A percentile compares a stretch with the other conserved stretches of the same genome.
Conservation (phyloP, 2,797 vertebrate genomes). For the Poeciliopsis presidionis region DNA sequence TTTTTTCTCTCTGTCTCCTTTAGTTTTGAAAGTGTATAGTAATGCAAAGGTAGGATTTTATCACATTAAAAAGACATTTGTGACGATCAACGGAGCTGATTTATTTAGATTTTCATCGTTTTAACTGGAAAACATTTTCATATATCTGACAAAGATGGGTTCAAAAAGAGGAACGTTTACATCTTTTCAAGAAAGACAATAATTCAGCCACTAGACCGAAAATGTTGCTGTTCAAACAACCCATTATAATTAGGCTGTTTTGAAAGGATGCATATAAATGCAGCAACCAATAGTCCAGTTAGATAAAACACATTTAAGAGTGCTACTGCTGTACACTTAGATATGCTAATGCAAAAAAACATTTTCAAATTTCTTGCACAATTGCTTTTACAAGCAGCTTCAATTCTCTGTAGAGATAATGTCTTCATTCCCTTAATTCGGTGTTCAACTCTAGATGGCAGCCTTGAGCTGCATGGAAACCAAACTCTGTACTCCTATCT, state of each 20-base stretch:
- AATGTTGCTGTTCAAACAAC: not conserved
- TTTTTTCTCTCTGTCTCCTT: not conserved
- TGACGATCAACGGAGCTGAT: not conserved
- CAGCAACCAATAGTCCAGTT: not conserved
- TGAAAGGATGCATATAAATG: not conserved
- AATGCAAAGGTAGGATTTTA: not conserved
- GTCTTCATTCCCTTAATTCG: not conserved
- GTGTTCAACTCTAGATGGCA: conserved; percentile 50
- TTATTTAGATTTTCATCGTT: not conserved
- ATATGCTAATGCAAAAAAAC: not conserved
- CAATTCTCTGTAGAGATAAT: conserved; percentile 1
- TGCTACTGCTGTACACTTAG: not conserved
- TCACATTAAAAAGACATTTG: not conserved
- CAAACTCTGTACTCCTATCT: not conserved
- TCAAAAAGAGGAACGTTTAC: not conserved
- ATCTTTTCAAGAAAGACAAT: not conserved
- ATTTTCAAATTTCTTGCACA: not conserved
- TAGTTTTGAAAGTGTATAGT: not conserved
- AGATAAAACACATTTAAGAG: not conserved
- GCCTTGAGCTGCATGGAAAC: conserved; percentile 29
- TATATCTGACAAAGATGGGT: not conserved
- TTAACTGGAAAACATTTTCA: not conserved
- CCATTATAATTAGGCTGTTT: not conserved
- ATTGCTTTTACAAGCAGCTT: not conserved
- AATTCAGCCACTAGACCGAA: not conserved